Conservation (phyloP, 2,888 invertebrate species). For the Eledone cirrhosa region DNA sequence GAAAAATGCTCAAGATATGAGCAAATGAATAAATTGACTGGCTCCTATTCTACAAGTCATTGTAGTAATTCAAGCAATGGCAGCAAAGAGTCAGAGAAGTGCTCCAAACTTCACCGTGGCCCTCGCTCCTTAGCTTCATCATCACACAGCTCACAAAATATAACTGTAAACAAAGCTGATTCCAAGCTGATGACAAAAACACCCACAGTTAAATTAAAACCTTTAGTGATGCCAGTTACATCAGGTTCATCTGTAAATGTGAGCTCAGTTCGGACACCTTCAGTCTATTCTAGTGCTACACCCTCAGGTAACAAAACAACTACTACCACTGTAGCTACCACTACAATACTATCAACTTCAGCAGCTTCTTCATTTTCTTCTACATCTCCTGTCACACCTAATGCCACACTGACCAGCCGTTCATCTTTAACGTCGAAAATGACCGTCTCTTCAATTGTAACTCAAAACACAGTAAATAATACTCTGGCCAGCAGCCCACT, state of each 20-base stretch:
- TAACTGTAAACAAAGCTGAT: conserved; percentile 49
- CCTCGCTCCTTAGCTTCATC: conserved; percentile 30
- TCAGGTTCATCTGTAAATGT: conserved; percentile 40
- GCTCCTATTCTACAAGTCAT: conserved; percentile 9
- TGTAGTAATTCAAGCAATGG: background rate
- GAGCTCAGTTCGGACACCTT: conserved; percentile 32
- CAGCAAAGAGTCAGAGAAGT: background rate
- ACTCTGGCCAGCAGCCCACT: conserved; percentile 20
- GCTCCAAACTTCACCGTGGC: conserved; percentile 19
- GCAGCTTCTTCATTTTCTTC: conserved; percentile 31
- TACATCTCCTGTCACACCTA: conserved; percentile 31
- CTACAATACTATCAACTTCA: conserved; percentile 8
- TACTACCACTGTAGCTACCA: conserved; percentile 30
- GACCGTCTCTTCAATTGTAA: conserved; percentile 28
- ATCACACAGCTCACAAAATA: conserved; percentile 33
- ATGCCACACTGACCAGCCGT: conserved; percentile 32
- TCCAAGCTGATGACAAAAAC: conserved; percentile 57
- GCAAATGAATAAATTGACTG: conserved; percentile 21
- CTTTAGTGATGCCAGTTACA: conserved; percentile 75
- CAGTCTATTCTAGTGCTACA: conserved; percentile 29
- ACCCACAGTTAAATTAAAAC: conserved; percentile 67
- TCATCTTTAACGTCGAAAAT: conserved; percentile 28
- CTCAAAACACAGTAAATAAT: conserved; percentile 25
- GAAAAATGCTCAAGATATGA: conserved; percentile 7
- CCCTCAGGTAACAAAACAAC: conserved; percentile 26